Percentiles rank a stretch among this genome's conserved stretches.
Evolutionary conservation across 2,797 vertebrate species (phyloP).

Genomic region (Falco cherrug): DNA sequence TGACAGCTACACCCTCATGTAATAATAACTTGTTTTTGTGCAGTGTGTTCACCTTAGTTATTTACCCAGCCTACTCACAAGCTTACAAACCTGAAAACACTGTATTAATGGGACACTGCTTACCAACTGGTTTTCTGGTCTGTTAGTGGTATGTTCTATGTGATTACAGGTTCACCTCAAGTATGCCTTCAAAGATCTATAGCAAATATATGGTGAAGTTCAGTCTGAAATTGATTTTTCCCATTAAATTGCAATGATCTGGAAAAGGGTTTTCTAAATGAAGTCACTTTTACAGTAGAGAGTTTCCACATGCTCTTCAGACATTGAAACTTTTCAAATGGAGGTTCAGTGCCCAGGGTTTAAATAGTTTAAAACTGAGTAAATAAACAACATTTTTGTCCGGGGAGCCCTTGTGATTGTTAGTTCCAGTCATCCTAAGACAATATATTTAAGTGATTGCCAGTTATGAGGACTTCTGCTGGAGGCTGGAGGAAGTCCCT

Average conservation of each 20-base stretch:
- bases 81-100: background rate
- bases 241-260: background rate
- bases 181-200: background rate
- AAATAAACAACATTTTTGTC: background rate
- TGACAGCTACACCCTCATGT: slow-evolving; percentile 43
- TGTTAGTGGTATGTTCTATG: background rate
- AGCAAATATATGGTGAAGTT: background rate
- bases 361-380: background rate
- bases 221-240: background rate
- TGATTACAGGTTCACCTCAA: background rate
- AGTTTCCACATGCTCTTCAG: background rate
- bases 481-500: background rate
- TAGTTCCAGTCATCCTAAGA: background rate
- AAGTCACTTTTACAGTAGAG: background rate
- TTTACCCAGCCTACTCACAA: slow-evolving; percentile 26
- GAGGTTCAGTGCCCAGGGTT: background rate
- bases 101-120: background rate
- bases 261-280: background rate
- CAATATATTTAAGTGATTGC: background rate
- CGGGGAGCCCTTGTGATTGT: background rate
- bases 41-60: slow-evolving; percentile 6
- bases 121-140: background rate
- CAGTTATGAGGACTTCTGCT: background rate
- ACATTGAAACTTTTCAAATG: background rate
- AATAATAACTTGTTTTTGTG: slow-evolving; percentile 26